Percentiles rank a stretch among this genome's conserved stretches.
These are phyloP conservation scores for Eriocheir sinensis DNA, from an alignment of 1,140 invertebrate species.

Conservation along the genomic window DNA sequence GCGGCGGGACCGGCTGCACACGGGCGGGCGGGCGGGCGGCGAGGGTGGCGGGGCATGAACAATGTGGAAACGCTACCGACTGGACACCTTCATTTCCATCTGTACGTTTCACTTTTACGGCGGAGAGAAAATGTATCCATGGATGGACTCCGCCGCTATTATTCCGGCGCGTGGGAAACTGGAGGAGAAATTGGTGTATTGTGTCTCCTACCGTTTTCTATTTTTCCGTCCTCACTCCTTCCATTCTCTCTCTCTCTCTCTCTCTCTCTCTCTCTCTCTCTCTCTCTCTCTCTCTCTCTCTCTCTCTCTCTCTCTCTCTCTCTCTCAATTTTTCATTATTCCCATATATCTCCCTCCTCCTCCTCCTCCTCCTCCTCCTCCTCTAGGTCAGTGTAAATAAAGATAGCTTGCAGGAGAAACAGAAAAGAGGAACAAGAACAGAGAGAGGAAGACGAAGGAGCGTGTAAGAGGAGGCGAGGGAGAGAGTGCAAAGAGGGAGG, in stretches of 20 bases:
- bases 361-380: background rate
- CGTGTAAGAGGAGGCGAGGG: background rate
- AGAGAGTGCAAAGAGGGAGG: background rate
- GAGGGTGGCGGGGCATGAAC: background rate
- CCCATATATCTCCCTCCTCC: background rate
- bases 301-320: constrained; percentile 40
- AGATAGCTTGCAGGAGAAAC: background rate
- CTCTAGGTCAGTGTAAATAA: background rate
- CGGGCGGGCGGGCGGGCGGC: background rate
- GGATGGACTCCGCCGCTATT: background rate
- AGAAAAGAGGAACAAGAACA: background rate
- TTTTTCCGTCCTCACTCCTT: background rate
- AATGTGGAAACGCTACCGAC: background rate
- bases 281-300: constrained; percentile 36
- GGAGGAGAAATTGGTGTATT: background rate
- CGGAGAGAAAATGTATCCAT: background rate
- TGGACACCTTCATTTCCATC: background rate
- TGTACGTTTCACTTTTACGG: background rate
- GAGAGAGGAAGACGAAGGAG: background rate
- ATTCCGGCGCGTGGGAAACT: background rate
- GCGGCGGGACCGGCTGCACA: background rate
- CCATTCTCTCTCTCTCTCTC: background rate
- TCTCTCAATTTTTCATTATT: background rate
- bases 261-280: constrained; percentile 37
- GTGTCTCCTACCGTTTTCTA: background rate